phyloP scores from a whole-genome alignment of 2,888 invertebrate species.

The Eulithis prunata region DNA sequence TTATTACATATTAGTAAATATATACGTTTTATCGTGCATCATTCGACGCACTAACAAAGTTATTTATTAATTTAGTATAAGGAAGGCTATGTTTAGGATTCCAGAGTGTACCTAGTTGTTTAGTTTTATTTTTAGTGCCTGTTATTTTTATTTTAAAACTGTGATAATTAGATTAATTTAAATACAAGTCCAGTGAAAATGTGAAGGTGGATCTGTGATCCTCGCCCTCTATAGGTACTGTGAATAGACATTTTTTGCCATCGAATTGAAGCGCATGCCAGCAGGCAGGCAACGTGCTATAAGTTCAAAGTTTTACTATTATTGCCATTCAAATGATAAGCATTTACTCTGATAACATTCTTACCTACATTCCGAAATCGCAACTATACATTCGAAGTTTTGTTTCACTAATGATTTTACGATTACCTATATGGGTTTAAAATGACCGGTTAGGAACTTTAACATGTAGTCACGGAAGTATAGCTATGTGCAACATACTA shows the following conservation, averaged over 20 bases:
- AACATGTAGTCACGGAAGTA: too few relatives aligned
- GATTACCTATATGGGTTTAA: too few relatives aligned
- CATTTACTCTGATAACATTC: constrained; percentile 2
- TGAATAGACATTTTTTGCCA: constrained; percentile 16
- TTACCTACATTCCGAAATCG: constrained; percentile 21
- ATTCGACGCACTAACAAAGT: constrained; percentile 67
- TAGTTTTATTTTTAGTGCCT: constrained; percentile 55
- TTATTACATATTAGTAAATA: constrained; percentile 21
- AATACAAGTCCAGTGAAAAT: constrained; percentile 55
- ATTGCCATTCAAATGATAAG: background rate
- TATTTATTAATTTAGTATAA: constrained; percentile 81
- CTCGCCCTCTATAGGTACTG: background rate
- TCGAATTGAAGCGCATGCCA: background rate
- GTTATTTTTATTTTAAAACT: constrained; percentile 80
- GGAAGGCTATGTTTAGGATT: constrained; percentile 78
- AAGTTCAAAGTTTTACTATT: constrained; percentile 4
- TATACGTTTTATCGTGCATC: constrained; percentile 50
- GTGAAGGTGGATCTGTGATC: constrained; percentile 24
- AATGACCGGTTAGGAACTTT: too few relatives aligned
- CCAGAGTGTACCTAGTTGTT: constrained; percentile 55
- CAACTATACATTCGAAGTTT: constrained; percentile 15
- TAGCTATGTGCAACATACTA: background rate
- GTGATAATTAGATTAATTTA: constrained; percentile 81
- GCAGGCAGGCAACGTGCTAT: background rate
- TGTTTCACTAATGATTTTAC: background rate